phyloP scores from a whole-genome alignment of 2,888 invertebrate species.

The Polydrusus tereticollis region DNA sequence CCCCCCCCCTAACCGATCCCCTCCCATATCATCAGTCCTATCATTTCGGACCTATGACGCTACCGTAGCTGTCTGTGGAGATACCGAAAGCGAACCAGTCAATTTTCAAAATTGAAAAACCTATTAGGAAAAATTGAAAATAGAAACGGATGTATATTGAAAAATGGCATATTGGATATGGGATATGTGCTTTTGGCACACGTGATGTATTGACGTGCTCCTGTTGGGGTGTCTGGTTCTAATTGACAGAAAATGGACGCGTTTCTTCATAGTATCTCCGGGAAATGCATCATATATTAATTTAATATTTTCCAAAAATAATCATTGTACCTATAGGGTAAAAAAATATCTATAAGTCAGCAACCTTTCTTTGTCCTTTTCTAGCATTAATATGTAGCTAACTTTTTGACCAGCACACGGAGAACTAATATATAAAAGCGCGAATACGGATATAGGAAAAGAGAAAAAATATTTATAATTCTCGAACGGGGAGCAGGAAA shows the following conservation, averaged over 20 bases:
- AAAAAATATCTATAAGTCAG: background rate
- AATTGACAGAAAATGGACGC: constrained; percentile 31
- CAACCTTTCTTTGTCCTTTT: background rate
- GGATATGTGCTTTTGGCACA: constrained; percentile 15
- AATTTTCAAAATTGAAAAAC: constrained; percentile 64
- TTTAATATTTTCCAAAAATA: too few relatives aligned
- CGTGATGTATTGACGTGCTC: constrained; percentile 17
- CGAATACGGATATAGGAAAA: background rate
- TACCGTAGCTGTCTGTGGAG: constrained; percentile 19
- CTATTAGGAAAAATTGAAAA: constrained; percentile 58
- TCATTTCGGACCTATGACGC: constrained; percentile 58
- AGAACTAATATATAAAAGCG: constrained; percentile 18
- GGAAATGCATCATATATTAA: too few relatives aligned
- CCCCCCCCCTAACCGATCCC: background rate
- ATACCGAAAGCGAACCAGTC: constrained; percentile 48
- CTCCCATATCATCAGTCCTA: constrained; percentile 53
- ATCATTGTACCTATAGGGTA: too few relatives aligned
- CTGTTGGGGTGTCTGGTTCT: constrained; percentile 7
- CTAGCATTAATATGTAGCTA: constrained; percentile 6
- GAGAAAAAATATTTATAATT: constrained; percentile 61
- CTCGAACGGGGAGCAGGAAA: constrained; percentile 62
- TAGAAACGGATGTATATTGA: constrained; percentile 27
- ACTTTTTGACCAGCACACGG: background rate
- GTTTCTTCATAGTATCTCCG: too few relatives aligned
- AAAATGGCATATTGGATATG: constrained; percentile 36